These are phyloP conservation scores for Ophion costatus DNA, from an alignment of 2,888 invertebrate species.

Conservation along the genomic window DNA sequence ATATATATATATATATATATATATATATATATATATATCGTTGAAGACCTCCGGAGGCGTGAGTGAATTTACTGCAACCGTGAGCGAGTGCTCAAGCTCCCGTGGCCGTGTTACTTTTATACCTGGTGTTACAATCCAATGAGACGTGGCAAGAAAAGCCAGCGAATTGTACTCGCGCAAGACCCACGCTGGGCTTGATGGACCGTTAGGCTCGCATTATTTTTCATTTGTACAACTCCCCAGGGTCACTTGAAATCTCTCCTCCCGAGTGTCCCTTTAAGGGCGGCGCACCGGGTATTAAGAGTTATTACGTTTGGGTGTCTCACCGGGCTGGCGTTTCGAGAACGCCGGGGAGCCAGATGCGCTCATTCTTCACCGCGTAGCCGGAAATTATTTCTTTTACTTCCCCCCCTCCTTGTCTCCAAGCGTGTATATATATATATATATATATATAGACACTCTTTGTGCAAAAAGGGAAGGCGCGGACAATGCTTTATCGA, in stretches of 20 bases:
- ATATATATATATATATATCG: neutral
- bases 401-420: neutral
- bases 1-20: neutral
- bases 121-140: slow-evolving; percentile 26
- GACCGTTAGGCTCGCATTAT: slow-evolving; percentile 72
- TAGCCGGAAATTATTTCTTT: slow-evolving; percentile 2
- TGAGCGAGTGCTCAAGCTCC: slow-evolving; percentile 15
- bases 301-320: slow-evolving; percentile 67
- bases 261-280: slow-evolving; percentile 35
- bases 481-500: slow-evolving; percentile 5
- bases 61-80: slow-evolving; percentile 57
- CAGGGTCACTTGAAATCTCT: slow-evolving; percentile 58
- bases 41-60: slow-evolving; percentile 34
- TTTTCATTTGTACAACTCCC: slow-evolving; percentile 71
- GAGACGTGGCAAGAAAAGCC: slow-evolving; percentile 16
- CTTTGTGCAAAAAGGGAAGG: neutral
- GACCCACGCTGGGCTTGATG: slow-evolving; percentile 59
- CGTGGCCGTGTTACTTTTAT: slow-evolving; percentile 29
- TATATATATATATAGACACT: neutral
- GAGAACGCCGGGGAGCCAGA: slow-evolving; percentile 38
- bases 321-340: slow-evolving; percentile 20
- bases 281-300: slow-evolving; percentile 62
- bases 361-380: slow-evolving; percentile 21
- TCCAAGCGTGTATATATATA: neutral
- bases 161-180: slow-evolving; percentile 6